These are phyloP conservation scores for Brassicogethes aeneus DNA, from an alignment of 2,888 invertebrate species.

Conservation along the genomic window DNA sequence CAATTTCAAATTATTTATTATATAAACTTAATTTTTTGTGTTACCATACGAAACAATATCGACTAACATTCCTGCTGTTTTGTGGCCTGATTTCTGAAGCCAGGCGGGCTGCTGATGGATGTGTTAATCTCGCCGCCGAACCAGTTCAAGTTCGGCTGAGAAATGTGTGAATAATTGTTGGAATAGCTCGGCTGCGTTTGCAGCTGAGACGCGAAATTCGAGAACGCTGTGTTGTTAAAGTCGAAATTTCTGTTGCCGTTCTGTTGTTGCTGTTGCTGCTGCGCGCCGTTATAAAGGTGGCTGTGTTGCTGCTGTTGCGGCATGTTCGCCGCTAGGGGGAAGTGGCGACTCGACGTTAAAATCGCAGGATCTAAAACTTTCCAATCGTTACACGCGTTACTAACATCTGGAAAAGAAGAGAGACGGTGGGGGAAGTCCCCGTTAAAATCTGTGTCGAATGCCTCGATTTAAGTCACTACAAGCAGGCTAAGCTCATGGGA, in stretches of 20 bases:
- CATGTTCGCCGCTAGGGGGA: conserved; percentile 36
- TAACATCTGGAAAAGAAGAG: conserved; percentile 38
- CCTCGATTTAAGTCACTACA: no score
- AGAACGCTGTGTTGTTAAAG: conserved; percentile 30
- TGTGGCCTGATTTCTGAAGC: conserved; percentile 37
- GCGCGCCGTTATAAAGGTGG: conserved; percentile 21
- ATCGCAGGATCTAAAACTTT: conserved; percentile 91
- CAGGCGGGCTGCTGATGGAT: conserved; percentile 40
- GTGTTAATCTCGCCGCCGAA: conserved; percentile 35
- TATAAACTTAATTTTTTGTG: background rate
- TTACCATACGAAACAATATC: background rate
- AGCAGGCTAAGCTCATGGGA: no score
- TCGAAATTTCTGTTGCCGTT: conserved; percentile 25
- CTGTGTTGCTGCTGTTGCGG: conserved; percentile 33
- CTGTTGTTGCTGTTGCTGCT: conserved; percentile 32
- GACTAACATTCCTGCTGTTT: conserved; percentile 39
- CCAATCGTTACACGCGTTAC: conserved; percentile 67
- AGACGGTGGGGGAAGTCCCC: no score
- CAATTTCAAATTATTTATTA: background rate
- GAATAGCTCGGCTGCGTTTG: conserved; percentile 25
- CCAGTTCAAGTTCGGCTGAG: conserved; percentile 34
- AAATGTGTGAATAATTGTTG: conserved; percentile 26
- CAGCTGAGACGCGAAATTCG: conserved; percentile 33
- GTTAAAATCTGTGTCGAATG: no score
- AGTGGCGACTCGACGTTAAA: conserved; percentile 61